Base-by-base conservation (phyloP, 2,797 vertebrate genomes). In the Myripristis jacobus region DNA sequence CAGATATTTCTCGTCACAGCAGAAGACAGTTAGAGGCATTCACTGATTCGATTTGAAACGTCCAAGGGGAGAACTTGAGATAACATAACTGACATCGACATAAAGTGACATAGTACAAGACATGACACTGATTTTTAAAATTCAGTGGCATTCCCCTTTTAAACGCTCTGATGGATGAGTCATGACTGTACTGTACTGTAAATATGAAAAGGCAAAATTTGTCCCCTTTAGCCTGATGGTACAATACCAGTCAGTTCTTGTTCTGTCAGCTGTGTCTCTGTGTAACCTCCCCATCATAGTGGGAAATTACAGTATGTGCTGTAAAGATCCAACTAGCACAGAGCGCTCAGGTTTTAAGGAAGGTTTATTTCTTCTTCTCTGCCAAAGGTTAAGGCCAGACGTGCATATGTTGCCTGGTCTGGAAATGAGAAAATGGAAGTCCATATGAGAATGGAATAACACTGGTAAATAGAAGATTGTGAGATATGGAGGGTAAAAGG, bases 21-120 rank as follows among this genome's bases (percentile, higher is more conserved):
- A 6, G n/a, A n/a, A 69, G 46, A 70, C 43, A 13, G 24, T 52
- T 4, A 21, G 4, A 6, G 22, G 10, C 50, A 16, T 52, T 41
- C 59, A 63, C 27, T 67, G n/a, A 62, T 54, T 71, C 48, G 66
- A 44, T 38, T 77, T 47, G 27, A 61, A 63, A 24, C 50, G 50
- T 19, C 3, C 50, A 22, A 24, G 25, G 11, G 22, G 16, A 43
- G 16, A 15, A 15, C 10, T 41, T n/a, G n/a, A n/a, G n/a, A n/a
- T n/a, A n/a, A n/a, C 10, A 43, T 18, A 43, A 15, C 34, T 36
- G 34, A 57, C 34, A 59, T 0, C 41, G 54, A 70, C 10, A 44
- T 36, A 56, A 34, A 56, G 15, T 50, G 13, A 53, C 67, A 15
- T n/a, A 46, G 18, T 22, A 8, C 9, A 8, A 36, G 34, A 36